Evolutionary conservation across 1,140 invertebrate species (phyloP), one percentile per base, ranked within the genome.

Genomic region (Eciton burchellii): DNA sequence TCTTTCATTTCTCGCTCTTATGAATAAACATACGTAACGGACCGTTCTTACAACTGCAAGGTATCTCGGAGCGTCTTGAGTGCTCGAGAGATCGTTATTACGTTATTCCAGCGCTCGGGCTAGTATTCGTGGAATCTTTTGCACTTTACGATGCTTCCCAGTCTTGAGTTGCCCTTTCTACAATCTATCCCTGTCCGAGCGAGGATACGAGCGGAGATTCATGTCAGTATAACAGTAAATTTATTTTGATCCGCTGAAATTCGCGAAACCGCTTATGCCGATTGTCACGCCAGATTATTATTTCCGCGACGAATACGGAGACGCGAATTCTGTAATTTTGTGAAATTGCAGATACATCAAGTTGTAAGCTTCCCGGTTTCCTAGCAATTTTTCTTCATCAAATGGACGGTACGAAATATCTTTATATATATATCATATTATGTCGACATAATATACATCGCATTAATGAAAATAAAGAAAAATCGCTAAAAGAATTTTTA

Each of bases 11-110:
- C 49, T 68, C 19, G 24, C 24, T 21, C 68, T 81, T 45, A 54
- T 81, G 77, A 81, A 73, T 81, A 81, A 81, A 81, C 77, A 81
- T 81, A 49, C 26, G 57, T 81, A 81, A 81, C 77, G 77, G 77
- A 57, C 21, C 41, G 43, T 21, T 57, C 57, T 49, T 59, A 79
- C 63, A 24, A 49, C 63, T 56, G 63, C 49, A 16, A 79, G 74
- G 63, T 49, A 68, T 79, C 52, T 79, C 63, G 49, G n/a, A 68
- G 63, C 63, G 63, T 79, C 68, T 79, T 49, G 49, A 68, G 74
- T 52, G 49, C 47, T 68, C 29, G 74, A 77, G 35, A 79, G 74
- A 79, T 79, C 52, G 68, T 79, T 79, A 79, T 79, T 79, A 79
- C 35, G 65, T 79, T 68, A 35, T 35, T 35, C 35, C 63, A 79